These are phyloP conservation scores for Prinia subflava DNA, from an alignment of 2,113 vertebrate species.

Conservation along the genomic window DNA sequence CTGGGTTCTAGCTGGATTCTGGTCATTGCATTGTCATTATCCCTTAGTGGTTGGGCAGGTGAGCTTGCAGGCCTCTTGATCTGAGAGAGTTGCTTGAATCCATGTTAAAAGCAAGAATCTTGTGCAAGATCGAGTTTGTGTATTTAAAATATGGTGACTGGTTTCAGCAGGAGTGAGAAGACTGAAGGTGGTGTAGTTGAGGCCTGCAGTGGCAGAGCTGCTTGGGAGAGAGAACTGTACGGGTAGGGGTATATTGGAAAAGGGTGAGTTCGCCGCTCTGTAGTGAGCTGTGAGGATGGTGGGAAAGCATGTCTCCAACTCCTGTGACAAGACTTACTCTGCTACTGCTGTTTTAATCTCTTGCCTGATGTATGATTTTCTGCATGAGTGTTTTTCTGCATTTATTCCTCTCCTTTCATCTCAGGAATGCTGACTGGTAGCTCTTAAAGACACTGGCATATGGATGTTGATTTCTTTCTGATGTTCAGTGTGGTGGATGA, in stretches of 20 bases:
- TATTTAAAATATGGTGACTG: neutral
- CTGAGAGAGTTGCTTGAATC: neutral
- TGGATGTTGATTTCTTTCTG: slow-evolving; percentile 74
- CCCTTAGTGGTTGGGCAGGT: neutral
- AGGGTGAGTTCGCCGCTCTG: neutral
- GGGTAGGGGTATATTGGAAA: neutral
- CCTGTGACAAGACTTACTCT: neutral
- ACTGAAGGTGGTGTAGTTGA: neutral
- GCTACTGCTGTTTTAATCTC: neutral
- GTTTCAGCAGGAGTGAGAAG: neutral
- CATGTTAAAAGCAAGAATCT: neutral
- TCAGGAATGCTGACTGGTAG: slow-evolving; percentile 64
- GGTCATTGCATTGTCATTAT: neutral
- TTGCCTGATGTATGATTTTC: neutral
- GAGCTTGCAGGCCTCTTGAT: neutral
- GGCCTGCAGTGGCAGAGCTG: neutral
- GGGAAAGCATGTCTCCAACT: neutral
- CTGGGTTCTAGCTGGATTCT: neutral
- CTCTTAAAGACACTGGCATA: slow-evolving; percentile 64
- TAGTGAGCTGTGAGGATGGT: neutral
- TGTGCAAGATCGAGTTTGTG: neutral
- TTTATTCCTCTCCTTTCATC: neutral
- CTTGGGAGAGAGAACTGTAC: neutral
- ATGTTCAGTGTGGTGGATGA: slow-evolving; percentile 80
- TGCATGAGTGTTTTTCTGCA: neutral